Evolutionary conservation across 2,888 invertebrate species (phyloP).

Genomic region (Notodromas monacha): DNA sequence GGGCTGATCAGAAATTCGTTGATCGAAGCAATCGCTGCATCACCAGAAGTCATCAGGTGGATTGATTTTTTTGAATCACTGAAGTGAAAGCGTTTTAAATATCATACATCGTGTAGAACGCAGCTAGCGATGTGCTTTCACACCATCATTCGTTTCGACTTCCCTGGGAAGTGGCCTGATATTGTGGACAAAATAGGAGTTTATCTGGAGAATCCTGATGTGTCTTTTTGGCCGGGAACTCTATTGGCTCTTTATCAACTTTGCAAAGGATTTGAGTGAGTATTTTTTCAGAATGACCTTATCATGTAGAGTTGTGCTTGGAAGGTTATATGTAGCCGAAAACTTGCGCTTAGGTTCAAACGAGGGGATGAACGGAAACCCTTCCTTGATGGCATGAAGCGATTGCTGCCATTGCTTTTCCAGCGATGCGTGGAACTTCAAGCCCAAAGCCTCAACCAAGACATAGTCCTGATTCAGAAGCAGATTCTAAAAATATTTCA

Average conservation of each 20-base stretch:
- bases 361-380: slow-evolving; percentile 58
- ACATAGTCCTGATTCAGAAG: slow-evolving; percentile 69
- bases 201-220: slow-evolving; percentile 65
- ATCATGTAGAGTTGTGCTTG: no score
- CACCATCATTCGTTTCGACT: slow-evolving; percentile 75
- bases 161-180: slow-evolving; percentile 75
- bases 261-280: slow-evolving; percentile 52
- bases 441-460: slow-evolving; percentile 43
- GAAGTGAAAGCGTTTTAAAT: neutral
- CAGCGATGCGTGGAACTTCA: slow-evolving; percentile 20
- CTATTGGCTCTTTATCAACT: slow-evolving; percentile 65
- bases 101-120: slow-evolving; percentile 21
- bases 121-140: slow-evolving; percentile 75
- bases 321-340: no score
- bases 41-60: slow-evolving; percentile 27
- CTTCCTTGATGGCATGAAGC: slow-evolving; percentile 73
- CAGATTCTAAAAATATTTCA: slow-evolving; percentile 72
- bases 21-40: slow-evolving; percentile 76
- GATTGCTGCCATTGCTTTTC: slow-evolving; percentile 65
- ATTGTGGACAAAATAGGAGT: slow-evolving; percentile 79
- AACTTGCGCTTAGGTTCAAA: slow-evolving; percentile 54
- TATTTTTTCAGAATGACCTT: no score
- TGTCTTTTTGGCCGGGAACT: slow-evolving; percentile 51
- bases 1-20: slow-evolving; percentile 65
- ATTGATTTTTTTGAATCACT: neutral